A percentile compares a stretch with the other conserved stretches of the same genome.
These are phyloP conservation scores for Pherbina coryleti DNA, from an alignment of 2,888 invertebrate genomes.

Conservation along the genomic window DNA sequence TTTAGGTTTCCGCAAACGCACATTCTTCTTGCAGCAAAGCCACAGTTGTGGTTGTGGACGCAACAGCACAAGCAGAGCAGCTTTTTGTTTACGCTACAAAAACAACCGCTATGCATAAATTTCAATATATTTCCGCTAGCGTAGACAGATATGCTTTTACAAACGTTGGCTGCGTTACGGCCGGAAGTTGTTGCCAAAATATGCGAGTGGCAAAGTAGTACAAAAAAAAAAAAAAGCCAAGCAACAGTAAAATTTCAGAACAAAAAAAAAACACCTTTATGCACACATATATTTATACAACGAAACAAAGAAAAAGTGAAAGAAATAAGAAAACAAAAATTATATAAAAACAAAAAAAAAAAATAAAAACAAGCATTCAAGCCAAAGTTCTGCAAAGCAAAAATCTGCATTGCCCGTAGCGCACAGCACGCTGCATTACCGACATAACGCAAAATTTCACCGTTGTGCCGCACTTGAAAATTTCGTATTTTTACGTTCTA, in stretches of 20 bases:
- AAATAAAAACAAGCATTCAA: not conserved
- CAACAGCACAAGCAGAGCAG: not conserved
- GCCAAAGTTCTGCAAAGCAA: conserved; percentile 9
- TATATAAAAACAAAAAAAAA: not conserved
- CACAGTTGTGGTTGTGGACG: not conserved
- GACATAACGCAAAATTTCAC: not conserved
- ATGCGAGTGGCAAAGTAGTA: not conserved
- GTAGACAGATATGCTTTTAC: not conserved
- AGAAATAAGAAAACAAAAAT: too few species aligned
- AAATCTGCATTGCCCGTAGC: conserved; percentile 22
- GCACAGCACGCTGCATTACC: not conserved
- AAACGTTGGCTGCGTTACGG: not conserved
- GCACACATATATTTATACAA: too few species aligned
- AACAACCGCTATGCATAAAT: conserved; percentile 34
- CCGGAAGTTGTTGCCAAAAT: conserved; percentile 32
- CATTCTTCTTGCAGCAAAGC: conserved; percentile 1
- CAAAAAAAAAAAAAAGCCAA: not conserved
- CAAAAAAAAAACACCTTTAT: too few species aligned
- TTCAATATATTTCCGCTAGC: conserved; percentile 18
- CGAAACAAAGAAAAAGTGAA: not conserved
- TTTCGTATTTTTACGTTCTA: too few species aligned
- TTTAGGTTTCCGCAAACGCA: conserved; percentile 18
- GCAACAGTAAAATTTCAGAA: too few species aligned
- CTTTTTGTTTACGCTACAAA: conserved; percentile 1
- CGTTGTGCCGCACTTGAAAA: too few species aligned